Evolutionary conservation across 2,888 invertebrate genomes (phyloP), one percentile per base, ranked within the genome.

Genomic region (Drosophila koepferae): DNA sequence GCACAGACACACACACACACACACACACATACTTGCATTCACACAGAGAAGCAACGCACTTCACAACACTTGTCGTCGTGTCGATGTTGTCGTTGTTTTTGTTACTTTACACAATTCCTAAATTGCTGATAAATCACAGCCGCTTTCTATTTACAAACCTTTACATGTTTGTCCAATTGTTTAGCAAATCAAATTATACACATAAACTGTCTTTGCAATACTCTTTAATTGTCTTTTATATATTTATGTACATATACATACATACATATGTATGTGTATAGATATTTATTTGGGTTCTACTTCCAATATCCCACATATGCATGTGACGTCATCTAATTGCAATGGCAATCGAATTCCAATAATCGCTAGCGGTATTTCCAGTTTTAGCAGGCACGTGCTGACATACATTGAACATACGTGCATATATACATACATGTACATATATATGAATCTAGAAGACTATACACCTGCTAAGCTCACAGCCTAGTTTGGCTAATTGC

Each of bases 51-150:
- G 20, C 44, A 20, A 49, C 28, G 59, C 62, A 60, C 36, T 44
- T 40, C 31, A 62, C 23, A 66, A 23, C 51, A 66, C 66, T 67
- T 72, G 72, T 63, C 46, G 58, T 46, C 62, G 73, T 51, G 55
- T 28, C 16, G 7, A 23, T 7, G 43, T 38, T n/a, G 49, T 43
- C 64, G 74, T 49, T 77, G 63, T 59, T 73, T 62, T 66, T 53
- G 68, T 74, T 82, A 54, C 51, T 82, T 88, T 82, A 88, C 86
- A 86, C 86, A 85, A 80, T 66, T 68, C 66, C 61, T 68, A 69
- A 80, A 74, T 79, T 75, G 73, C 67, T 85, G 82, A 85, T 85
- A 82, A 87, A 87, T 84, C 87, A 70, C 65, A 71, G 71, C 62
- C 70, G 70, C 83, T 83, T 88, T 83, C 83, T 82, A 88, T 59